Evolutionary conservation across 2,888 invertebrate species (phyloP).

Genomic region (Brachylomia viminalis): DNA sequence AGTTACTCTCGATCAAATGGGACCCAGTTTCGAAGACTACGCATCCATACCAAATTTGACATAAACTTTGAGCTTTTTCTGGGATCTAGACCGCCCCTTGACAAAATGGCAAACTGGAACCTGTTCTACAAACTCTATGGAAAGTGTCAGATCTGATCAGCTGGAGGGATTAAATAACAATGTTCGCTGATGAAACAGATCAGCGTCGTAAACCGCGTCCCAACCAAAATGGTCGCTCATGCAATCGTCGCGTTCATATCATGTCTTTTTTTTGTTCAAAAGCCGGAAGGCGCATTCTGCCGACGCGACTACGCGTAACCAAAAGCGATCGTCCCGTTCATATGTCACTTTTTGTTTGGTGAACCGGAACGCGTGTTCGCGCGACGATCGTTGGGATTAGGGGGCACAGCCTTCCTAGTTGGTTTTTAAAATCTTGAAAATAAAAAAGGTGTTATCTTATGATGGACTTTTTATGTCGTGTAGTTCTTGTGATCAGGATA

Average conservation of each 20-base stretch:
- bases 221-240: background rate
- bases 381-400: background rate
- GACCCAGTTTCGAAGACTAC: slow-evolving; percentile 51
- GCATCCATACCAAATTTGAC: slow-evolving; percentile 54
- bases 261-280: background rate
- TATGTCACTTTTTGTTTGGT: too few relatives aligned
- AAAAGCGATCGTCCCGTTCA: too few relatives aligned
- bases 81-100: slow-evolving; percentile 42
- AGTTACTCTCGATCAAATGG: slow-evolving; percentile 68
- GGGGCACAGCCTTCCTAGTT: too few relatives aligned
- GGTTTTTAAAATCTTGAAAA: background rate
- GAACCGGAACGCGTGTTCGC: too few relatives aligned
- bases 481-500: background rate
- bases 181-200: background rate
- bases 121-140: slow-evolving; percentile 67
- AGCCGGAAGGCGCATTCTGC: background rate
- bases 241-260: background rate
- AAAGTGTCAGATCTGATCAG: slow-evolving; percentile 40
- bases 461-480: background rate
- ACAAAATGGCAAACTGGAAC: slow-evolving; percentile 61
- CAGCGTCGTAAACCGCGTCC: background rate
- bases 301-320: background rate
- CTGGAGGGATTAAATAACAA: background rate
- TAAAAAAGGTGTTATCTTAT: background rate
- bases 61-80: slow-evolving; percentile 56